Conservation (phyloP, 1,140 invertebrate genomes). For the Leptonema lineaticorne region DNA sequence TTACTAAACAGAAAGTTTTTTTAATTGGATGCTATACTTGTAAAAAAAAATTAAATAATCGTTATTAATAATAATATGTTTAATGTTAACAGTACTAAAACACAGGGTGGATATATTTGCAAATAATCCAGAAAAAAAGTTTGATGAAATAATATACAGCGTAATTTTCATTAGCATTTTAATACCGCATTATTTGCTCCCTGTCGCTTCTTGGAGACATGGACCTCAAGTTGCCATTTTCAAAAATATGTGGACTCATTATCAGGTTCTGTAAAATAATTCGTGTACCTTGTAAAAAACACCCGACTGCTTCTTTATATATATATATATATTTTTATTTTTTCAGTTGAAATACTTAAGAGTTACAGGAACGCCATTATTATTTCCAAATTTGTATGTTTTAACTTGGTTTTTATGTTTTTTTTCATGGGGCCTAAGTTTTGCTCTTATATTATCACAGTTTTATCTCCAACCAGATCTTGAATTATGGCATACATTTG, state of each 20-base stretch:
- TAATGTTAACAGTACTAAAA: neutral
- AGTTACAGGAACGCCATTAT: conserved; percentile 62
- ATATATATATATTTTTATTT: conserved; percentile 35
- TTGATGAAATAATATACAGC: conserved; percentile 70
- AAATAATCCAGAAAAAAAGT: conserved; percentile 61
- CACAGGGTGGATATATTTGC: conserved; percentile 56
- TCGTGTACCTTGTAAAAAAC: conserved; percentile 8
- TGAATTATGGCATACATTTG: conserved; percentile 66
- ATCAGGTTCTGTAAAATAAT: no score
- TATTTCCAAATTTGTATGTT: conserved; percentile 62
- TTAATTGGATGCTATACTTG: no score
- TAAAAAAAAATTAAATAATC: no score
- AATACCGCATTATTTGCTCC: conserved; percentile 67
- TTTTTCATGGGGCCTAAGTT: conserved; percentile 62
- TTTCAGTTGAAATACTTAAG: conserved; percentile 63
- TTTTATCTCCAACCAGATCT: conserved; percentile 68
- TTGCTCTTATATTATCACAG: conserved; percentile 63
- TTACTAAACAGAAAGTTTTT: no score
- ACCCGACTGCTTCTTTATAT: no score
- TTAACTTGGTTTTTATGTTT: conserved; percentile 63
- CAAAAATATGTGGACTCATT: conserved; percentile 73
- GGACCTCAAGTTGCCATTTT: conserved; percentile 67
- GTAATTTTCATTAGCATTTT: conserved; percentile 69
- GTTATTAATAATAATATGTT: neutral
- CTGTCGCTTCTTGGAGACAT: conserved; percentile 68